phyloP scores from a whole-genome alignment of 2,888 invertebrate genomes.

The Drosophila greeni region DNA sequence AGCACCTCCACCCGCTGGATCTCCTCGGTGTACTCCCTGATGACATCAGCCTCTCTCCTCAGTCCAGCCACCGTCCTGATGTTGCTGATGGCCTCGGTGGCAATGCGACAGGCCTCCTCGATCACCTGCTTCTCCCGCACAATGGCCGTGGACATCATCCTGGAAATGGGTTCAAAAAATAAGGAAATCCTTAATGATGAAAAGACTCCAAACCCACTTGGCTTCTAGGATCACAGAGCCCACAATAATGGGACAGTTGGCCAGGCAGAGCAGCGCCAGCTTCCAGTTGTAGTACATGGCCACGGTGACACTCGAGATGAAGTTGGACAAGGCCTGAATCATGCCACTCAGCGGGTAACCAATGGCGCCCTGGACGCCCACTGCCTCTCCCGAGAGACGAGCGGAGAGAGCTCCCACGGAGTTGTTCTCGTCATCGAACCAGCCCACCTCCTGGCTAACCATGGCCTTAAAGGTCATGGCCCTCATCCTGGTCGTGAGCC shows the following conservation, averaged over 20 bases:
- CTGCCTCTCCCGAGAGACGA: slow-evolving; percentile 85
- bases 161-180: slow-evolving; percentile 21
- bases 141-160: slow-evolving; percentile 82
- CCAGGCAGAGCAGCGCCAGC: slow-evolving; percentile 84
- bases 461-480: slow-evolving; percentile 82
- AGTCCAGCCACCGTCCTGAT: slow-evolving; percentile 86
- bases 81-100: slow-evolving; percentile 86
- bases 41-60: slow-evolving; percentile 83
- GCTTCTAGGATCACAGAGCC: slow-evolving; percentile 85
- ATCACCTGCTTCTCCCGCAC: slow-evolving; percentile 83
- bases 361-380: slow-evolving; percentile 86
- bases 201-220: slow-evolving; percentile 67
- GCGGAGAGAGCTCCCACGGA: slow-evolving; percentile 86
- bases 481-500: slow-evolving; percentile 84
- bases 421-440: slow-evolving; percentile 85
- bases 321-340: slow-evolving; percentile 84
- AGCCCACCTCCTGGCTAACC: slow-evolving; percentile 86
- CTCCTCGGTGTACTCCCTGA: slow-evolving; percentile 82
- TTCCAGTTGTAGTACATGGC: slow-evolving; percentile 85
- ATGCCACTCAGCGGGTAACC: slow-evolving; percentile 85
- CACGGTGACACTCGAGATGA: slow-evolving; percentile 82
- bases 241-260: slow-evolving; percentile 85
- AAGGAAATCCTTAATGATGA: accelerated
- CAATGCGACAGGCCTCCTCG: slow-evolving; percentile 85
- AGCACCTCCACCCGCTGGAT: slow-evolving; percentile 80